A percentile compares a stretch with the other conserved stretches of the same genome.
Evolutionary conservation across 2,888 invertebrate genomes (phyloP).

Genomic region (Exephanes ischioxanthus): DNA sequence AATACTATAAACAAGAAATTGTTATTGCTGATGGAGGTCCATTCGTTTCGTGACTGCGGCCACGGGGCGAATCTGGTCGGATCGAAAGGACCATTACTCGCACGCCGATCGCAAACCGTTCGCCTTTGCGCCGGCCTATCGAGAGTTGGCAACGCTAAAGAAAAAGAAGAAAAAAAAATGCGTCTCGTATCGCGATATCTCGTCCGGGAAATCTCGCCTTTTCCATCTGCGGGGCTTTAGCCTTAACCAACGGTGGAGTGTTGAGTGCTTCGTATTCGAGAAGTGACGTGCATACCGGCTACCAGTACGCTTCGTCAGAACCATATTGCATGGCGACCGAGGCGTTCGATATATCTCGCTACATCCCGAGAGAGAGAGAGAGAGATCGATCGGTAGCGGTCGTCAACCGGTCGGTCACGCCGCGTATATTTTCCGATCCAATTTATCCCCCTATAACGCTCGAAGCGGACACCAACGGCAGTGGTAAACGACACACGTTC

Average conservation of each 20-base stretch:
- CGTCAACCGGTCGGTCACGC: constrained; percentile 64
- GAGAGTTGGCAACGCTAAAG: constrained; percentile 10
- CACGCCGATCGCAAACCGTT: constrained; percentile 20
- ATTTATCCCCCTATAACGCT: constrained; percentile 9
- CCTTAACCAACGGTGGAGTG: constrained; percentile 8
- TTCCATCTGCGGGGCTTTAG: constrained; percentile 54
- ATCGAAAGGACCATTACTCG: constrained; percentile 47
- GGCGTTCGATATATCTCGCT: constrained; percentile 60
- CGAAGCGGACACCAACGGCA: constrained; percentile 22
- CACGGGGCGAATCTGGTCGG: constrained; percentile 26
- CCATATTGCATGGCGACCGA: constrained; percentile 53
- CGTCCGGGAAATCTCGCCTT: constrained; percentile 60
- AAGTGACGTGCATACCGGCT: background rate
- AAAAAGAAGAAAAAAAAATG: constrained; percentile 38
- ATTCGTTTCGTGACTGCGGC: constrained; percentile 28
- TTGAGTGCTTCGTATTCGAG: constrained; percentile 6
- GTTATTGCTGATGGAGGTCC: constrained; percentile 14
- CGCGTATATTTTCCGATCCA: constrained; percentile 30
- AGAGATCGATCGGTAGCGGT: constrained; percentile 54
- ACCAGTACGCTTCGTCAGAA: constrained; percentile 17
- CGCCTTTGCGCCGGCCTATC: background rate
- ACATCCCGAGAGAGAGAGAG: constrained; percentile 30
- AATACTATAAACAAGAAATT: constrained; percentile 5
- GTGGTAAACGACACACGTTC: constrained; percentile 48
- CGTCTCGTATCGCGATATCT: constrained; percentile 57